These are phyloP conservation scores for Labeo catla DNA, from an alignment of 2,113 vertebrate genomes.

Conservation along the genomic window DNA sequence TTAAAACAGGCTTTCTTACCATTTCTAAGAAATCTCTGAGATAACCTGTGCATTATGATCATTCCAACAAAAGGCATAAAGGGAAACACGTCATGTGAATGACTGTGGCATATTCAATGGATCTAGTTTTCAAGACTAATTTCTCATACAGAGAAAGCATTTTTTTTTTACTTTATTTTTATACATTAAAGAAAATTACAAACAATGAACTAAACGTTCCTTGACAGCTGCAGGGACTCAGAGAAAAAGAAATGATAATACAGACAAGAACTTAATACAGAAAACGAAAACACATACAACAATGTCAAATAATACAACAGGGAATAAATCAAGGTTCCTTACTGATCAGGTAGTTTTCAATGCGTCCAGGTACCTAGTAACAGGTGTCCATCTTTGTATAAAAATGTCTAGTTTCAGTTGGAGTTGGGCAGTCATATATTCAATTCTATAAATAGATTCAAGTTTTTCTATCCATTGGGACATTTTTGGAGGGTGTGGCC, in stretches of 20 bases:
- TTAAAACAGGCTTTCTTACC: conserved; percentile 2
- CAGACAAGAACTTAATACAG: too few relatives aligned
- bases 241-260: too few relatives aligned
- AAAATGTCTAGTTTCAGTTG: too few relatives aligned
- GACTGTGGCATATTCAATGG: neutral
- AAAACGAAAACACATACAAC: too few relatives aligned
- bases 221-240: neutral
- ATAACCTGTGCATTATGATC: neutral
- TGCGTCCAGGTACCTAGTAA: neutral
- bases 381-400: neutral
- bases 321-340: neutral
- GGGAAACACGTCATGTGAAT: neutral
- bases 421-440: too few relatives aligned
- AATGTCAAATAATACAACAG: too few relatives aligned
- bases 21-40: neutral
- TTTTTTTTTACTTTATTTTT: too few relatives aligned
- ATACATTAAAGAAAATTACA: neutral
- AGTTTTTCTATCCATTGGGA: too few relatives aligned
- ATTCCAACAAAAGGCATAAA: neutral
- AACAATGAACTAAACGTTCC: neutral
- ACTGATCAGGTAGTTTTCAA: neutral
- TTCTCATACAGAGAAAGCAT: neutral
- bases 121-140: neutral
- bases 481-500: too few relatives aligned
- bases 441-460: too few relatives aligned